Evolutionary conservation across 2,888 invertebrate genomes (phyloP), one percentile per base, ranked within the genome.

Genomic region (Troglohyphantes excavatus): DNA sequence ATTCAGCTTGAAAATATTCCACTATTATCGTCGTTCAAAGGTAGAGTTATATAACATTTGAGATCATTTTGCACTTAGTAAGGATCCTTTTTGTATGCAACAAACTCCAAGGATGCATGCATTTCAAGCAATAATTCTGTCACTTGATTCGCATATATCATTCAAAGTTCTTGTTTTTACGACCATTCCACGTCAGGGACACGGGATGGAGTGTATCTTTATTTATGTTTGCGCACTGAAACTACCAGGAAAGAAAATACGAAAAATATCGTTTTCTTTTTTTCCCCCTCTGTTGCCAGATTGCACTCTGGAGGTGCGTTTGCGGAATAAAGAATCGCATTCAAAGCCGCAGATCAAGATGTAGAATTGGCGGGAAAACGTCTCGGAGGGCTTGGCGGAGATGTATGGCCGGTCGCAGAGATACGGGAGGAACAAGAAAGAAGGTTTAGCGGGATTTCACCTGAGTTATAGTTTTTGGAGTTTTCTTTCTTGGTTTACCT

Each of bases 341-440:
- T 53, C 53, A n/a, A 53, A 53, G 53, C 53, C 53, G 17, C 53
- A 53, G 53, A 53, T 53, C 13, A n/a, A 53, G 53, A 53, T 53
- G 53, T 53, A 2, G 53, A 53, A 53, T 53, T 53, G 13, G n/a
- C 53, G 2, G 53, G 17, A 17, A 53, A 1, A 53, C 17, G 53
- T n/a, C 53, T 53, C n/a, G n/a, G 13, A 53, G 53, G 39, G 53
- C 9, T 5, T 53, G 5, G 13, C 17, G 53, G 53, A 53, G 53
- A 53, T 53, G n/a, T 53, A 53, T n/a, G 5, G n/a, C 53, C 53
- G 17, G 53, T 13, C 17, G n/a, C 53, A n/a, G 53, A 13, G 13
- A 39, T n/a, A n/a, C n/a, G n/a, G n/a, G 9, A 9, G 33, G 33
- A 17, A 11, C 53, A 6, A 53, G 53, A 53, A 53, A 13, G 53